These are phyloP conservation scores for Orchesella cincta DNA, from an alignment of 1,140 invertebrate genomes.

Conservation along the genomic window DNA sequence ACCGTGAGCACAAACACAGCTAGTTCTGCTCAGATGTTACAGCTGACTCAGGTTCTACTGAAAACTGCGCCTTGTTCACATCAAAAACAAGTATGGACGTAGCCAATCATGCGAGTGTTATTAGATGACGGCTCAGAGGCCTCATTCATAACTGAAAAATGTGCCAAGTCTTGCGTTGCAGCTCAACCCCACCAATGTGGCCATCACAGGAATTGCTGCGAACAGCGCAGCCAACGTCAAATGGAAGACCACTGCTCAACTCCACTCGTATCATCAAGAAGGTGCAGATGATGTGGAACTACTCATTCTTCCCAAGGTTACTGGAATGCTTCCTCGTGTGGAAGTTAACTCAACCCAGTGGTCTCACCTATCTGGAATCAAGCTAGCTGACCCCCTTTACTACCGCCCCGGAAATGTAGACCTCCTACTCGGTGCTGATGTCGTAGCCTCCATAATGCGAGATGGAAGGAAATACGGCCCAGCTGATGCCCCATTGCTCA, in stretches of 20 bases:
- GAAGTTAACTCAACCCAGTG: not conserved
- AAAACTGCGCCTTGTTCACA: constrained; percentile 7
- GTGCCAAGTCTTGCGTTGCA: not conserved
- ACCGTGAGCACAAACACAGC: not conserved
- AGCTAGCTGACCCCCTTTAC: not conserved
- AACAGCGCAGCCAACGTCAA: not conserved
- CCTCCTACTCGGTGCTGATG: no score
- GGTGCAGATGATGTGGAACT: not conserved
- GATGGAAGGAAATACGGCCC: no score
- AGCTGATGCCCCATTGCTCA: no score
- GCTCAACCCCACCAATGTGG: not conserved
- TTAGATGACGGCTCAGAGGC: constrained; percentile 4
- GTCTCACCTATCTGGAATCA: not conserved
- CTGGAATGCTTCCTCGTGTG: not conserved
- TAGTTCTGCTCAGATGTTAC: no score
- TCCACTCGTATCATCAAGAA: not conserved
- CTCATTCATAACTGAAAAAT: not conserved
- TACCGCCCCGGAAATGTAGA: no score
- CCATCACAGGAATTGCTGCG: not conserved
- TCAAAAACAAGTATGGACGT: not conserved
- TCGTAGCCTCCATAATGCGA: no score
- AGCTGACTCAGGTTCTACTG: not conserved
- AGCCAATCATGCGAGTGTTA: not conserved
- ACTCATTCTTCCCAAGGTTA: not conserved
- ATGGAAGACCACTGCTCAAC: not conserved